Evolutionary conservation across 1,140 invertebrate genomes (phyloP).

Genomic region (Rhagoletis pomonella): DNA sequence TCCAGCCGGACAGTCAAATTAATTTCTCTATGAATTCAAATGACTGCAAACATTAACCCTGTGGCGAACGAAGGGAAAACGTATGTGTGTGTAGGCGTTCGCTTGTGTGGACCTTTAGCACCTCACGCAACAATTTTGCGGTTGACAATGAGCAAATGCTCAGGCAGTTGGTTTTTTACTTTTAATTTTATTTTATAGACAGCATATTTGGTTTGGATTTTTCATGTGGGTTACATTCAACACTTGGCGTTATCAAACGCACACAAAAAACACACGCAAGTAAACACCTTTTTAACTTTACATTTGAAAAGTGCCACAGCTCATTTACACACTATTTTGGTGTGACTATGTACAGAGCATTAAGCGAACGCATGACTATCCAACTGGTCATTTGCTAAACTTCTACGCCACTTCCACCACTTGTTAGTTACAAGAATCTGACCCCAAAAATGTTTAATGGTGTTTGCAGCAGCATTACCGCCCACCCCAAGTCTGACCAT

Average conservation of each 20-base stretch:
- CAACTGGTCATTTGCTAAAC: not conserved
- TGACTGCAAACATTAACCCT: slow-evolving; percentile 7
- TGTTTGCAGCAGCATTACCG: slow-evolving; percentile 41
- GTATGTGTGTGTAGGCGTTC: not conserved
- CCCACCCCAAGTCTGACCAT: not conserved
- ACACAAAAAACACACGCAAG: not conserved
- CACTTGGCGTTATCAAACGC: not conserved
- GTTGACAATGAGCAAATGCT: slow-evolving; percentile 66
- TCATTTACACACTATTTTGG: slow-evolving; percentile 38
- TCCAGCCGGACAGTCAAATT: slow-evolving; percentile 65
- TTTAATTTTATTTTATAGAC: not conserved
- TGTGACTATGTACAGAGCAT: not conserved
- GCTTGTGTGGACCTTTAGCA: slow-evolving; percentile 68
- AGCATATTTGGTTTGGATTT: not conserved
- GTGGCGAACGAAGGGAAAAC: not conserved
- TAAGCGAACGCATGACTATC: not conserved
- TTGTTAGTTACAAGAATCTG: not conserved
- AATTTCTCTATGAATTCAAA: slow-evolving; percentile 62
- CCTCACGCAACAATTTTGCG: slow-evolving; percentile 73
- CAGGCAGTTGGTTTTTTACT: slow-evolving; percentile 43
- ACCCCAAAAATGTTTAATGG: slow-evolving; percentile 55
- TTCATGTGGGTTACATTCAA: slow-evolving; percentile 26
- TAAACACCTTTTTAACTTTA: not conserved
- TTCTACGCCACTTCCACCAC: not conserved
- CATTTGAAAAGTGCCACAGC: slow-evolving; percentile 10